Base-by-base conservation (phyloP, 2,888 invertebrate species). In the Tridacna gigas region DNA sequence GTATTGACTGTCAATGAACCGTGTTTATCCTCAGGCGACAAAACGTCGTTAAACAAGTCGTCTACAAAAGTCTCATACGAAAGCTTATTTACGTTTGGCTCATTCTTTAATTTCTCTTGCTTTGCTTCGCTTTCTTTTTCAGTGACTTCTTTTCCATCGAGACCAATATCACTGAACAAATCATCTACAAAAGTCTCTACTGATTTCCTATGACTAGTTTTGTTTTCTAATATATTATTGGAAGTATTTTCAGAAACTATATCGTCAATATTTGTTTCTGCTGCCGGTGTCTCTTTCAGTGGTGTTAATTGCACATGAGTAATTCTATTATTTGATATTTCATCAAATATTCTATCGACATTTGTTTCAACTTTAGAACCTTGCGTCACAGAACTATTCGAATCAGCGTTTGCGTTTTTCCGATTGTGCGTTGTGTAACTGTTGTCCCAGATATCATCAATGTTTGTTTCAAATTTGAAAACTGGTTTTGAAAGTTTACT, bases 31-130 rank as follows among this genome's bases (percentile, higher is more conserved):
- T 74, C 45, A 28, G 45, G 20, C 11, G 63, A 74, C 45, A 71
- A 47, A 51, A 71, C 71, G 48, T 84, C 28, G n/a, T 13, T 47
- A 48, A 80, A 80, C 48, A 86, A 83, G 75, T 80, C 74, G 60
- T 86, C 83, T 22, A 86, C 83, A 77, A 86, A 83, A 4, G 86
- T 81, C 51, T 83, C 86, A 65, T 86, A 86, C 20, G 81, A 75
- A n/a, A 83, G 63, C 61, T 60, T 78, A 56, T 71, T 63, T 73
- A 56, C 22, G 9, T 26, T 56, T 47, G 28, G n/a, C 22, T n/a
- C 69, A 26, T 25, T n/a, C 56, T 56, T n/a, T 51, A 25, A 0
- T 13, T 20, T 48, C 13, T 26, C 11, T 26, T 65, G 18, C 20
- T 56, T 3, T 3, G 15, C 20, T 56, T 56, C 56, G 22, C 69